A percentile compares a stretch with the other conserved stretches of the same genome.
phyloP scores from a whole-genome alignment of 2,113 vertebrate genomes.

The Myodes glareolus region DNA sequence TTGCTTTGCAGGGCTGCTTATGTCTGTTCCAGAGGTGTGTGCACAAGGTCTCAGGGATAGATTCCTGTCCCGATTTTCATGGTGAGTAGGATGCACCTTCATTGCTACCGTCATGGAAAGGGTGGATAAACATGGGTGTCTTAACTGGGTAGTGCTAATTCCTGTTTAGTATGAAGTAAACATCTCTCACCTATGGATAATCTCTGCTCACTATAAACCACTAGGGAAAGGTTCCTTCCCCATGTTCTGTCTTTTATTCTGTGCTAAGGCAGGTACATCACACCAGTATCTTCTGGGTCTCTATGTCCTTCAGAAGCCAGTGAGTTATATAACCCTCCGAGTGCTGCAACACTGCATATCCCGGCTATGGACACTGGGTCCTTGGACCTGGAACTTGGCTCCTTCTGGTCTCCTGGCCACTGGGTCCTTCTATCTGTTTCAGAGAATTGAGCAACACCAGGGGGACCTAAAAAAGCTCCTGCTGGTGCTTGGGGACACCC shows the following conservation, averaged over 20 bases:
- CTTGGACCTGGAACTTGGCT: neutral
- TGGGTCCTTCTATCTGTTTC: neutral
- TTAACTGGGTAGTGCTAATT: too few relatives aligned
- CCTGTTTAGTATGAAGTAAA: neutral
- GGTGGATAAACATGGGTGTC: neutral
- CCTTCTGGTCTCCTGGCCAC: neutral
- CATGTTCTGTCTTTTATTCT: rapidly evolving
- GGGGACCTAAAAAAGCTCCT: neutral
- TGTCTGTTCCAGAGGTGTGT: rapidly evolving
- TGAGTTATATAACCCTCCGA: neutral
- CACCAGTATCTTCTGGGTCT: rapidly evolving
- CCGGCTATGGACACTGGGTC: neutral
- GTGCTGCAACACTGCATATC: neutral
- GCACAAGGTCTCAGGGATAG: neutral
- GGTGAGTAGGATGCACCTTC: too few relatives aligned
- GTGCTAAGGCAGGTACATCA: rapidly evolving
- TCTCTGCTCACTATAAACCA: neutral
- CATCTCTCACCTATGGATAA: neutral
- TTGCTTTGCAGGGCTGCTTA: rapidly evolving
- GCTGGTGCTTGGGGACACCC: neutral
- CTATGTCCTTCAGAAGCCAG: neutral
- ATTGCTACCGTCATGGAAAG: neutral
- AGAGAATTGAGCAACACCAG: neutral
- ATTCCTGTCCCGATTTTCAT: neutral
- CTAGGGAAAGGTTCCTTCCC: neutral